Conservation (phyloP, 2,113 vertebrate species). For the Oreocharis arfaki region DNA sequence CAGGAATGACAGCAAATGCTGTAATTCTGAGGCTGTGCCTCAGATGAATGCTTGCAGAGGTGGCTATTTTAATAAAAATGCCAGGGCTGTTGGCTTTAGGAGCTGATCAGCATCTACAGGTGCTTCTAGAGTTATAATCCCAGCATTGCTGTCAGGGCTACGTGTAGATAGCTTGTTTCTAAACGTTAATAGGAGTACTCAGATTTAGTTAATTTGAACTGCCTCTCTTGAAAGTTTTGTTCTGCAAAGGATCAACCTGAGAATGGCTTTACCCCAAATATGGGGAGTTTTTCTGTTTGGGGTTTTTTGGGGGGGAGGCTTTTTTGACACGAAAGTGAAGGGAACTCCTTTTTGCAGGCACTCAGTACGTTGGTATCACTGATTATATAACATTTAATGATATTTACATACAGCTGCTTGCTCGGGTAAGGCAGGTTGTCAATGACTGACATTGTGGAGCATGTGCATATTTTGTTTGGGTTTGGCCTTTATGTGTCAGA, state of each 20-base stretch:
- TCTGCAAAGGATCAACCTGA: not conserved
- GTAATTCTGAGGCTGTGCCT: not conserved
- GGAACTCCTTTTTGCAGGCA: not conserved
- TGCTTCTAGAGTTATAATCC: not conserved
- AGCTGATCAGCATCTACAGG: not conserved
- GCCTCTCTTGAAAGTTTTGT: not conserved
- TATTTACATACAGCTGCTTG: not conserved
- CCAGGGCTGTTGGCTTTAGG: not conserved
- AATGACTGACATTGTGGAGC: not conserved
- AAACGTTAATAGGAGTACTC: not conserved
- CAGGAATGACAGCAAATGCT: not conserved
- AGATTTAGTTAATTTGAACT: not conserved
- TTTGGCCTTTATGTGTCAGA: not conserved
- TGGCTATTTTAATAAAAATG: not conserved
- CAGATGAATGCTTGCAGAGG: not conserved
- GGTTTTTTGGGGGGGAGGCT: rapidly evolving
- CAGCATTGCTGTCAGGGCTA: not conserved
- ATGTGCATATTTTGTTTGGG: not conserved
- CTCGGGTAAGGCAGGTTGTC: not conserved
- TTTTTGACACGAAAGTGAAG: not conserved
- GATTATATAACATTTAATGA: not conserved
- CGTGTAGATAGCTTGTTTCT: not conserved
- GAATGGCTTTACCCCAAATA: not conserved
- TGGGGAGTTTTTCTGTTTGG: not conserved
- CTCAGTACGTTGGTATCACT: not conserved